Percentiles rank a stretch among this genome's conserved stretches.
These are phyloP conservation scores for Dipodomys spectabilis DNA, from an alignment of 2,113 vertebrate species.

Conservation along the genomic window DNA sequence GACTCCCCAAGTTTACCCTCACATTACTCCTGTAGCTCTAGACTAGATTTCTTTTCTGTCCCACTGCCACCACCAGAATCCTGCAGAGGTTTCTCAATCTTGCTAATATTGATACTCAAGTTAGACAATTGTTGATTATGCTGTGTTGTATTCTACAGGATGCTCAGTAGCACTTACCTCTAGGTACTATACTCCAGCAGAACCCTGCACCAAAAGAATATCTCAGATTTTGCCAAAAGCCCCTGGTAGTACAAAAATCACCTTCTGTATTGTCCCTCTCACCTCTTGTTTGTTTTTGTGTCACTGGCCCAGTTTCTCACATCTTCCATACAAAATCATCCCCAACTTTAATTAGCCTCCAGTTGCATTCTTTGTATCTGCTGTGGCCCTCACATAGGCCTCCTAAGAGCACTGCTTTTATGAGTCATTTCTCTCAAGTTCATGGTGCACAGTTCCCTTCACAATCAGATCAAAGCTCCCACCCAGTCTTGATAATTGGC, in stretches of 20 bases:
- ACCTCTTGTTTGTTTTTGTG: not conserved
- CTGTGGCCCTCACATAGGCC: not conserved
- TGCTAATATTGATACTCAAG: not conserved
- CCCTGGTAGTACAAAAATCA: not conserved
- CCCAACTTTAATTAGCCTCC: not conserved
- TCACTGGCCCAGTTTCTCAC: not conserved
- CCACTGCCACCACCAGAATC: not conserved
- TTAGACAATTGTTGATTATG: not conserved
- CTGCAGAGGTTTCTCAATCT: conserved; percentile 1
- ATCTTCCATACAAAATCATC: not conserved
- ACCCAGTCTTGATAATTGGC: conserved; percentile 12
- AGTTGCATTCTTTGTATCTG: not conserved
- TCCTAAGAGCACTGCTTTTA: not conserved
- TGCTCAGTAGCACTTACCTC: not conserved
- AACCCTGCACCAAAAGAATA: not conserved
- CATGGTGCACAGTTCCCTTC: conserved; percentile 23
- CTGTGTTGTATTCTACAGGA: not conserved
- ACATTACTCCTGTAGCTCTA: not conserved
- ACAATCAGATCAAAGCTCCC: conserved; percentile 42
- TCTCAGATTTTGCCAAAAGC: not conserved
- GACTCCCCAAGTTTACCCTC: not conserved
- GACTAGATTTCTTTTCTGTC: not conserved
- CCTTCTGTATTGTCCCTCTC: not conserved
- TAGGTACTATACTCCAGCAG: not conserved
- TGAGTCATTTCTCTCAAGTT: conserved; percentile 49